phyloP scores from a whole-genome alignment of 2,797 vertebrate genomes.

The Telmatherina bonti region DNA sequence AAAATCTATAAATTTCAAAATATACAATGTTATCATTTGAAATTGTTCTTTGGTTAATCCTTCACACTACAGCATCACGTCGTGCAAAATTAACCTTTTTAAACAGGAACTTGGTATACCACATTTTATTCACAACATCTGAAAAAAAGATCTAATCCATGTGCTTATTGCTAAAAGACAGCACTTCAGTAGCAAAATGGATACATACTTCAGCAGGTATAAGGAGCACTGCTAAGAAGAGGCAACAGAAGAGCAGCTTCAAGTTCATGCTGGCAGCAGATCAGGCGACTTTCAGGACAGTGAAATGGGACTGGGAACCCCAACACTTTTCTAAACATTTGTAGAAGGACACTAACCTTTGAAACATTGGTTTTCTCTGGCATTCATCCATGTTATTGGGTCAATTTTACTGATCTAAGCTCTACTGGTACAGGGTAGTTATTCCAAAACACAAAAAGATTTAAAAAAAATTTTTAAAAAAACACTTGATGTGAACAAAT shows the following conservation, averaged over 20 bases:
- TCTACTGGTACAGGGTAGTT: not conserved
- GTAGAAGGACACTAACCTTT: constrained; percentile 69
- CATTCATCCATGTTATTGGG: constrained; percentile 23
- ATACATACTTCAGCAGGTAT: constrained; percentile 79
- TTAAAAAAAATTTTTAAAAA: too few species aligned
- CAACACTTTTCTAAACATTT: constrained; percentile 50
- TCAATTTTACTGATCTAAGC: constrained; percentile 58
- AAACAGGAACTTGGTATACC: constrained; percentile 8
- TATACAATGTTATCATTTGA: not conserved
- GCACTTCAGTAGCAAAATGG: constrained; percentile 4
- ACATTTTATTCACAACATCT: not conserved
- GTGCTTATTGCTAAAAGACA: not conserved
- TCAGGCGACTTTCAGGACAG: constrained; percentile 50
- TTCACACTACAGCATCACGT: not conserved
- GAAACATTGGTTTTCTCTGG: constrained; percentile 31
- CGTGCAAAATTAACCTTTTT: not conserved
- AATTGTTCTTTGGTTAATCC: not conserved
- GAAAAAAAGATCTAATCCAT: constrained; percentile 10
- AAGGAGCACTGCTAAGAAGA: constrained; percentile 72
- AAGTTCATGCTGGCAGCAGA: constrained; percentile 77
- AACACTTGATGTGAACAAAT: not conserved
- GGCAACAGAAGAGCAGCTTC: constrained; percentile 73
- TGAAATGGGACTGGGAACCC: constrained; percentile 26
- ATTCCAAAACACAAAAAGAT: not conserved
- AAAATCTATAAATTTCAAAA: constrained; percentile 1